Evolutionary conservation across 2,113 vertebrate genomes (phyloP).

Genomic region (Nannobrachium achirus): DNA sequence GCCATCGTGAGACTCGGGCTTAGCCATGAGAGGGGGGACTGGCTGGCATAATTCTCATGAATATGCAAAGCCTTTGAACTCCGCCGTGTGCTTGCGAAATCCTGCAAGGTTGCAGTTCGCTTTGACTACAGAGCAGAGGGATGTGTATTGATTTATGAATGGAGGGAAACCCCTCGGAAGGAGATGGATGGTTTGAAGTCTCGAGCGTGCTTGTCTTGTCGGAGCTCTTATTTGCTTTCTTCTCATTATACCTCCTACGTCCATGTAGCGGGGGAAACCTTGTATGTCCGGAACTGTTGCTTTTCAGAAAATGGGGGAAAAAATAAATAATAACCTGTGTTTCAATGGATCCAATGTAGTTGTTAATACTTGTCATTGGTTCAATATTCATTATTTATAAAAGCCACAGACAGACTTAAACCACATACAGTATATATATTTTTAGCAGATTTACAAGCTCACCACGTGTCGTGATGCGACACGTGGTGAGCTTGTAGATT

Average conservation of each 20-base stretch:
- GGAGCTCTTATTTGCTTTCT: conserved; percentile 35
- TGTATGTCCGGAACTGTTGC: too few species aligned
- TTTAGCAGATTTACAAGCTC: too few species aligned
- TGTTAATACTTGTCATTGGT: too few species aligned
- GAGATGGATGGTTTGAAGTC: conserved; percentile 51
- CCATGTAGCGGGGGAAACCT: conserved; percentile 29
- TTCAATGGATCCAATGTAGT: too few species aligned
- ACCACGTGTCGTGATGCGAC: too few species aligned
- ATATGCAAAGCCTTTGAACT: conserved; percentile 67
- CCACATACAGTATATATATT: too few species aligned
- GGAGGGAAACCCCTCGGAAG: conserved; percentile 31
- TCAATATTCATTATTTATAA: too few species aligned
- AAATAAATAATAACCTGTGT: too few species aligned
- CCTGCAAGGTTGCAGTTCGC: conserved; percentile 43
- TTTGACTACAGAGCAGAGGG: conserved; percentile 32
- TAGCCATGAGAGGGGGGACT: conserved; percentile 59
- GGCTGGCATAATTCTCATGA: conserved; percentile 54
- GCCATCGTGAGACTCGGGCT: conserved; percentile 61
- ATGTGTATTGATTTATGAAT: conserved; percentile 63
- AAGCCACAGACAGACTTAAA: too few species aligned
- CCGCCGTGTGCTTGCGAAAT: conserved; percentile 31
- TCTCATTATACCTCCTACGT: conserved; percentile 32
- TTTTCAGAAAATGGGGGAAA: too few species aligned
- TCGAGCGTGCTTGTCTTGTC: conserved; percentile 19
- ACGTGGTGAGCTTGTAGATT: too few species aligned